Evolutionary conservation across 2,113 vertebrate species (phyloP), one percentile per base, ranked within the genome.

Genomic region (Athene noctua): DNA sequence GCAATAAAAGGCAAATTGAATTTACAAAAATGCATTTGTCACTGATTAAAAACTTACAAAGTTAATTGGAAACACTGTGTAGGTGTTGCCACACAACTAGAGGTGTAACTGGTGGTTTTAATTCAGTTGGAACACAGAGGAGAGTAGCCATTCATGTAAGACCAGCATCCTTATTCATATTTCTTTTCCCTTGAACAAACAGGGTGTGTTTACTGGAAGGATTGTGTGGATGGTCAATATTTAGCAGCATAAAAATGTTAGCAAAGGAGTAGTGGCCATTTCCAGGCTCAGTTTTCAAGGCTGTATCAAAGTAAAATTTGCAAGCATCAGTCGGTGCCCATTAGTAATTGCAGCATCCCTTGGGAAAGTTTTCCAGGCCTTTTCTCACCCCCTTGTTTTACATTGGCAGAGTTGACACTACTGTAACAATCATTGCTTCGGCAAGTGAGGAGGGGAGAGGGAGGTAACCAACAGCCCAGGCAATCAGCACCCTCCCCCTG

Each of bases 1-100:
- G 97, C 97, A 98, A 98, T 98, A 98, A 98, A 98, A 98, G 97
- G 98, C 97, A 98, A 98, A 98, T 98, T 98, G 98, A 98, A 98
- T 98, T 98, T 98, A 98, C 98, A 97, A 98, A 98, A 98, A 98
- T 98, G 98, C 98, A 98, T 98, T 98, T 98, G 98, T 98, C 97
- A 97, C 97, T 98, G 98, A 98, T 98, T 98, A 98, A 98, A 98
- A 98, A 98, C 98, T 97, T 98, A 98, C 97, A 97, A 98, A 98
- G 98, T 98, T 98, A 98, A 98, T 98, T 98, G 97, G 98, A 98
- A 98, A 98, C 98, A 98, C 98, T 88, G 88, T 90, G 94, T 97
- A 98, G 98, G 98, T 98, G 98, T 98, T 98, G 97, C 98, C 98
- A 98, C 98, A 98, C 98, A 98, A 97, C 98, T 98, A 36, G 98